Evolutionary conservation across 2,797 vertebrate genomes (phyloP), one percentile per base, ranked within the genome.

Genomic region (Falco concolor): DNA sequence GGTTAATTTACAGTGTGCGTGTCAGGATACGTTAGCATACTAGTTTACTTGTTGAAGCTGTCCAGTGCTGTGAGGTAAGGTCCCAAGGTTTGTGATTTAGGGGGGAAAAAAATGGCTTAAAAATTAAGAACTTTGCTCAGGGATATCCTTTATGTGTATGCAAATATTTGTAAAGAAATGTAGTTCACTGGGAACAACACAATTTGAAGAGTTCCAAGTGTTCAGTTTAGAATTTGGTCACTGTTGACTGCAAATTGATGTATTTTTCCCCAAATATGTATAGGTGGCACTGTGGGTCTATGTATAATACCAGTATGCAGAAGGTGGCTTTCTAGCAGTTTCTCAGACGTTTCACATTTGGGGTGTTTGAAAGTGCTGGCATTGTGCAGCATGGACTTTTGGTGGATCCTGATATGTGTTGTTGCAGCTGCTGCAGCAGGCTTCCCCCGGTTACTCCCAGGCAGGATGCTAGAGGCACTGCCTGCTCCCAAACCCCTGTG

Each of bases 261-360:
- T 79, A 6, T 25, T 91, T 95, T 93, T 72, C 52, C 38, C 49
- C 38, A 20, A 11, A 1, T 38, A 6, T 12, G 0, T 38, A 1
- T 60, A 97, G 96, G 76, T 95, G 96, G 95, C 96, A 90, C 87
- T 96, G 91, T 95, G 6, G 77, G 45, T 65, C 93, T 22, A 2
- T 12, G 42, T 36, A 27, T 54, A 18, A 12, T 12, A 28, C 8
- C 28, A 17, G 16, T 6, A 12, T 47, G 77, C 36, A 67, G 56
- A 68, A 21, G 28, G 52, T 73, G 59, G 24, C 70, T 90, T 97
- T 97, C 96, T 91, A 96, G 96, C 77, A 95, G 91, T 63, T 96
- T 97, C 95, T 95, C 54, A 54, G 85, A 17, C 36, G 2, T 91
- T 69, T 84, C 18, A 27, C 54, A 45, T 53, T 30, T 2, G 13